Conservation (phyloP, 2,797 vertebrate genomes). For the Pogoniulus pusillus region DNA sequence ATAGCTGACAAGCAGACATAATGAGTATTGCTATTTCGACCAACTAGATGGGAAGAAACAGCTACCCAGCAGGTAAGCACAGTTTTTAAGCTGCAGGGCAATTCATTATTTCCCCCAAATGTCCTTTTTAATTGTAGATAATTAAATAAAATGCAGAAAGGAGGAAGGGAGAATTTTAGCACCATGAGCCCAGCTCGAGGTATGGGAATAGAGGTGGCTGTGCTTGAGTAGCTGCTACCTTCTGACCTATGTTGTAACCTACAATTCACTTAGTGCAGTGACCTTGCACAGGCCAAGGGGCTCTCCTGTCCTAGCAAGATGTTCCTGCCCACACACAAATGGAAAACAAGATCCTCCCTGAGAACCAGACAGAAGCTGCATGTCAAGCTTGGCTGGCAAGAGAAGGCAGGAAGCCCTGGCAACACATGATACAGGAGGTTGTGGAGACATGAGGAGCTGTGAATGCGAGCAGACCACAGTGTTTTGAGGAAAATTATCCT, state of each 20-base stretch:
- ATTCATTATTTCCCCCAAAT: slow-evolving; percentile 62
- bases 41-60: slow-evolving; percentile 31
- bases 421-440: neutral
- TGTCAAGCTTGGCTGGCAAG: neutral
- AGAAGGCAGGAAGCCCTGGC: accelerated
- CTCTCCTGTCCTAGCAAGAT: slow-evolving; percentile 4
- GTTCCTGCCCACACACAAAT: neutral
- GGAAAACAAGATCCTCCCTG: neutral
- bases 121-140: slow-evolving; percentile 62
- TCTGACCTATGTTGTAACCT: slow-evolving; percentile 13
- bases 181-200: neutral
- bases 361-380: neutral
- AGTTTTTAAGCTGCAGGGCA: slow-evolving; percentile 45
- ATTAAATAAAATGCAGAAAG: slow-evolving; percentile 59
- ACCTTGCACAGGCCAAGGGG: slow-evolving; percentile 27
- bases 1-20: slow-evolving; percentile 47
- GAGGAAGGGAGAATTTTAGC: neutral
- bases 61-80: slow-evolving; percentile 45
- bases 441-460: neutral
- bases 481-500: neutral
- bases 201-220: neutral
- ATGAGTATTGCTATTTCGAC: slow-evolving; percentile 25
- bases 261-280: slow-evolving; percentile 45
- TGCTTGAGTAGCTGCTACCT: slow-evolving; percentile 8
- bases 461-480: neutral